Conservation (phyloP, 2,888 invertebrate species). For the Microdon myrmicae region DNA sequence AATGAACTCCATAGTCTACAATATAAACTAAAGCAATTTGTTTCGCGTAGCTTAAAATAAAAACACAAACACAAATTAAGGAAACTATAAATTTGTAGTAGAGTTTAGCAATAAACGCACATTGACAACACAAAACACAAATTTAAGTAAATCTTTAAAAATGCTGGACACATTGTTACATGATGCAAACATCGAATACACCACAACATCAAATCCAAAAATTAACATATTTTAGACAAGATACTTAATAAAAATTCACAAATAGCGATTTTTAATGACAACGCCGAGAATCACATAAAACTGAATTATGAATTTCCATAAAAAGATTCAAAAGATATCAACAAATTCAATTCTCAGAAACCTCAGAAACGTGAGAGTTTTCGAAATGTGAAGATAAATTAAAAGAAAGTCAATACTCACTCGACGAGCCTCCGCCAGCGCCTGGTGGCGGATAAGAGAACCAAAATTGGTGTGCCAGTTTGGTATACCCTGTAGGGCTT, state of each 20-base stretch:
- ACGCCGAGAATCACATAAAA: no score
- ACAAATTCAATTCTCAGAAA: no score
- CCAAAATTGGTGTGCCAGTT: slow-evolving; percentile 90
- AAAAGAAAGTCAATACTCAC: slow-evolving; percentile 63
- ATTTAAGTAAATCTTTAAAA: background rate
- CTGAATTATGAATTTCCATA: no score
- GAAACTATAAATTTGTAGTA: no score
- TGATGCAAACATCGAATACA: background rate
- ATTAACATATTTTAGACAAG: background rate
- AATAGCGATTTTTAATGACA: no score
- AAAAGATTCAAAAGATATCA: slow-evolving; percentile 17
- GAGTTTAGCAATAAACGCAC: no score
- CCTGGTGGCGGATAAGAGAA: slow-evolving; percentile 85
- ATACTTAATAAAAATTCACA: no score
- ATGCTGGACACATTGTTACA: background rate
- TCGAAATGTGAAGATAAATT: background rate
- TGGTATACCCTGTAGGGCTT: slow-evolving; percentile 68
- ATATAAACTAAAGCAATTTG: no score
- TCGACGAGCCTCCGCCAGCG: slow-evolving; percentile 75
- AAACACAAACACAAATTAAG: no score
- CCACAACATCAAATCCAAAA: background rate
- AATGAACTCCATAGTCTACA: no score
- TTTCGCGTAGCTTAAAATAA: no score
- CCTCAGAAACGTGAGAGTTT: no score
- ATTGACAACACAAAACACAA: slow-evolving; percentile 3